Evolutionary conservation across 1,140 invertebrate genomes (phyloP).

Genomic region (Mamestra configurata): DNA sequence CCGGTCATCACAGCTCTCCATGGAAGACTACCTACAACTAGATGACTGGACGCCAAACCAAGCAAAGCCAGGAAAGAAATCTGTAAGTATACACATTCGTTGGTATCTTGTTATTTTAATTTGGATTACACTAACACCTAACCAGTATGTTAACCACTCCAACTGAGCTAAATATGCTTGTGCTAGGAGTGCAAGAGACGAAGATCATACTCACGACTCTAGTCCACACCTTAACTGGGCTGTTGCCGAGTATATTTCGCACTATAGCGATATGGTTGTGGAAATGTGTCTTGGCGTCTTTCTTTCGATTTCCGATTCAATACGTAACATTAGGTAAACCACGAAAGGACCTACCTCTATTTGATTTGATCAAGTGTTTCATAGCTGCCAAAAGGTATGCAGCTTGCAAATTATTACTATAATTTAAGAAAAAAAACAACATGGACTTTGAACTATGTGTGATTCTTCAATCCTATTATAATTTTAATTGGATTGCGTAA

Average conservation of each 20-base stretch:
- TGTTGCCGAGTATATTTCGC: conserved; percentile 8
- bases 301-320: neutral
- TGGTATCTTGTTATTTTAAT: neutral
- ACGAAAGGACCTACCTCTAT: neutral
- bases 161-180: neutral
- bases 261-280: conserved; percentile 55
- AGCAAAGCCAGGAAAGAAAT: conserved; percentile 94
- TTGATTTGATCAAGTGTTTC: neutral
- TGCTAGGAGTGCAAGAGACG: neutral
- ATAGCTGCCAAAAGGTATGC: conserved; percentile 14
- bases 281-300: conserved; percentile 48
- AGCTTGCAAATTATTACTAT: neutral
- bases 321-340: neutral
- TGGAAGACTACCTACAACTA: conserved; percentile 97
- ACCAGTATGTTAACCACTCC: neutral
- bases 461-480: neutral
- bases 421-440: neutral
- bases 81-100: conserved; percentile 89
- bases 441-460: neutral
- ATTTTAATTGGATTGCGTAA: conserved; percentile 12
- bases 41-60: conserved; percentile 91
- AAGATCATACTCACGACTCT: neutral
- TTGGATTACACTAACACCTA: neutral
- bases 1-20: conserved; percentile 89
- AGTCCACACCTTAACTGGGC: neutral